A percentile compares a stretch with the other conserved stretches of the same genome.
Evolutionary conservation across 2,888 invertebrate species (phyloP).

Genomic region (Eumacrocentrus americanus): DNA sequence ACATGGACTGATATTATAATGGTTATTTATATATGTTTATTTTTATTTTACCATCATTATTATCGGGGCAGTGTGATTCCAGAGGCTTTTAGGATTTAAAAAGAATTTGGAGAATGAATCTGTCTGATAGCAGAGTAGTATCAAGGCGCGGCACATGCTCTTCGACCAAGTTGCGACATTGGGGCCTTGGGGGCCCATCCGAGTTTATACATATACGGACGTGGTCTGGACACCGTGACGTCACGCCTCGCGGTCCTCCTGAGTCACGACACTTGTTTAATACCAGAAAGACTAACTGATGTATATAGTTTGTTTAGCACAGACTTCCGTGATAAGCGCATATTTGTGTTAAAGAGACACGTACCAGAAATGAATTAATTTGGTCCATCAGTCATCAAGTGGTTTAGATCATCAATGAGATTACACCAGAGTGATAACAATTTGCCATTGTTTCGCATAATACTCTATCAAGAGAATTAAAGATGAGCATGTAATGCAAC

Average conservation of each 20-base stretch:
- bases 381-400: too few species aligned
- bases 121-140: too few species aligned
- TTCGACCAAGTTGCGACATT: conserved; percentile 42
- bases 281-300: neutral
- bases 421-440: neutral
- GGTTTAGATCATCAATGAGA: neutral
- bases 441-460: too few species aligned
- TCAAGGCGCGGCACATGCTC: neutral
- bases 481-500: neutral
- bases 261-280: conserved; percentile 41
- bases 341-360: too few species aligned
- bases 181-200: conserved; percentile 51
- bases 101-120: too few species aligned
- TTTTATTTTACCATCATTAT: too few species aligned
- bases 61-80: too few species aligned
- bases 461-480: neutral
- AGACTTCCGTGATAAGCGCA: neutral
- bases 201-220: conserved; percentile 58
- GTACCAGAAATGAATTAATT: too few species aligned
- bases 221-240: conserved; percentile 51
- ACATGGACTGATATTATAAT: too few species aligned
- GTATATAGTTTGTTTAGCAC: too few species aligned
- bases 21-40: too few species aligned
- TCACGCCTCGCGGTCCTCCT: conserved; percentile 47
- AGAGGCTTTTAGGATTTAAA: too few species aligned